These are phyloP conservation scores for Coecobrya sp. DNA, from an alignment of 2,888 invertebrate species.

Conservation along the genomic window DNA sequence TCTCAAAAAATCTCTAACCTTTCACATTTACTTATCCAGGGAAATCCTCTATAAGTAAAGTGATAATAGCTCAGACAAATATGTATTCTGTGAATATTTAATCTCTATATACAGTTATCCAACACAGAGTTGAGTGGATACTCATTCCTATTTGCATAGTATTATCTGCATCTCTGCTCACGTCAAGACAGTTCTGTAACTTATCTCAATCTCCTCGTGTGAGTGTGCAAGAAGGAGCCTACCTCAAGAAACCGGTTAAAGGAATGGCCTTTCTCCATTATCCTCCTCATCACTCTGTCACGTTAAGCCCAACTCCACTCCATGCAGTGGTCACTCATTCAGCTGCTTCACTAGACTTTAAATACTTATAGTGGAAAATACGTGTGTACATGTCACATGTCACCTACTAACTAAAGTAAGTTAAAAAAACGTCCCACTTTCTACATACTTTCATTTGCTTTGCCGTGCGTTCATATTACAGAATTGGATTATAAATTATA, in stretches of 20 bases:
- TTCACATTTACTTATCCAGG: too few relatives aligned
- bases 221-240: not conserved
- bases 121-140: too few relatives aligned
- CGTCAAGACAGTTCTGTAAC: not conserved
- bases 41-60: too few relatives aligned
- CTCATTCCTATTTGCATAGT: too few relatives aligned
- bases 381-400: not conserved
- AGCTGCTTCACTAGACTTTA: slow-evolving; percentile 34
- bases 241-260: slow-evolving; percentile 54
- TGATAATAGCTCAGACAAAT: too few relatives aligned
- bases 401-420: not conserved
- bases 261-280: slow-evolving; percentile 5
- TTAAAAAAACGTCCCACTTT: not conserved
- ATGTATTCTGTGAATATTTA: too few relatives aligned
- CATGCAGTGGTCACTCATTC: slow-evolving; percentile 49
- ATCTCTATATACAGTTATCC: too few relatives aligned
- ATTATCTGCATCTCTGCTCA: too few relatives aligned
- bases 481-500: not conserved
- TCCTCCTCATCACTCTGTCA: slow-evolving; percentile 7
- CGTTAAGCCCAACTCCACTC: not conserved
- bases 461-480: not conserved
- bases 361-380: not conserved
- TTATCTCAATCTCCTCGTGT: not conserved
- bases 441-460: too few relatives aligned
- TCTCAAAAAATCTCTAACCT: too few relatives aligned